Evolutionary conservation across 2,797 vertebrate genomes (phyloP).

Genomic region (Silurus lanzhouensis): DNA sequence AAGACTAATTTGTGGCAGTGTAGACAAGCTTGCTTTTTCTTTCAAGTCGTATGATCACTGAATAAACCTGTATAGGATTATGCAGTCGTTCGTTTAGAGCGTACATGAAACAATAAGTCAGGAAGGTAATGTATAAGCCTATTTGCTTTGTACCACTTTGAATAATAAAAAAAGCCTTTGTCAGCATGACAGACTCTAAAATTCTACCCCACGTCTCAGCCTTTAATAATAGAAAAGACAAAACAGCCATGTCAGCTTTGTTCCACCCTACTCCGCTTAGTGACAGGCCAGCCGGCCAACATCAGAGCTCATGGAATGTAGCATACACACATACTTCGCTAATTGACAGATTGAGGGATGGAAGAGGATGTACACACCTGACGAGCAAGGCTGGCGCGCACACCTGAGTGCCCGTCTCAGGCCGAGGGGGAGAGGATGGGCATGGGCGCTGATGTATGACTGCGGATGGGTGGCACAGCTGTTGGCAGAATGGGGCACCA

Average conservation of each 20-base stretch:
- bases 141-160: conserved; percentile 17
- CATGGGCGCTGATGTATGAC: conserved; percentile 75
- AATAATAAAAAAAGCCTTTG: conserved; percentile 29
- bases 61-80: not conserved
- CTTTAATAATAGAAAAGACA: conserved; percentile 46
- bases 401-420: conserved; percentile 58
- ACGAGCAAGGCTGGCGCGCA: conserved; percentile 47
- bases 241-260: conserved; percentile 57
- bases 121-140: conserved; percentile 4
- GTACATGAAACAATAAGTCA: conserved; percentile 13
- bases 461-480: conserved; percentile 75
- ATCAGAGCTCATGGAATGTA: conserved; percentile 45
- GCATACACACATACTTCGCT: conserved; percentile 41
- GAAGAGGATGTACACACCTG: conserved; percentile 58
- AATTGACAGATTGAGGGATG: conserved; percentile 64
- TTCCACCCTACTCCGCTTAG: conserved; percentile 40
- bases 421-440: conserved; percentile 48
- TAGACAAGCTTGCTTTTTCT: conserved; percentile 10
- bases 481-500: conserved; percentile 57
- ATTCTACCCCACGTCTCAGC: conserved; percentile 12
- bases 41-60: not conserved
- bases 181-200: conserved; percentile 44
- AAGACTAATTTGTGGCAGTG: conserved; percentile 11
- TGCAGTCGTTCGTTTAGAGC: not conserved
- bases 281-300: conserved; percentile 51